Evolutionary conservation across 2,797 vertebrate genomes (phyloP).

Genomic region (Salmo trutta): DNA sequence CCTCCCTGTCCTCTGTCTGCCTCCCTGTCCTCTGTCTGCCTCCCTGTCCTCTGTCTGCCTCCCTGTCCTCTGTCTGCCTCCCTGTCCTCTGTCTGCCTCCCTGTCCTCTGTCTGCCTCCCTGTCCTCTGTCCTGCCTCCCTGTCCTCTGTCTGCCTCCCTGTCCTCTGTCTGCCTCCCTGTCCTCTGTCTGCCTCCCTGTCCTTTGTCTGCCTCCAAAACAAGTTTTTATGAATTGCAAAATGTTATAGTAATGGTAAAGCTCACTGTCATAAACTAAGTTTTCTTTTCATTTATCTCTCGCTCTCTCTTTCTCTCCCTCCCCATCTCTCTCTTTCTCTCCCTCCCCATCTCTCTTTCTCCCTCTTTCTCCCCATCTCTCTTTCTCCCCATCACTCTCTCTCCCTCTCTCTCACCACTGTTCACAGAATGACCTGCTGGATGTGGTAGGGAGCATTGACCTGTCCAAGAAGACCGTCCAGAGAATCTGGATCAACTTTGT

Average conservation of each 20-base stretch:
- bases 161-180: too few relatives aligned
- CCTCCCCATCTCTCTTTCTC: neutral
- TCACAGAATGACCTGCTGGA: slow-evolving; percentile 90
- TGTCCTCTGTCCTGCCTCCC: neutral
- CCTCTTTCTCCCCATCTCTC: neutral
- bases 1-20: too few relatives aligned
- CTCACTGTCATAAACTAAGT: too few relatives aligned
- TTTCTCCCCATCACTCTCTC: neutral
- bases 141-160: too few relatives aligned
- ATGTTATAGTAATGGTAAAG: neutral
- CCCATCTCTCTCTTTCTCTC: neutral
- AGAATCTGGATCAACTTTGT: slow-evolving; percentile 92
- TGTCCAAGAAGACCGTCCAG: slow-evolving; percentile 90
- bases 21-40: too few relatives aligned
- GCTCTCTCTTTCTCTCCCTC: neutral
- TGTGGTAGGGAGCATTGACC: slow-evolving; percentile 91
- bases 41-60: too few relatives aligned
- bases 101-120: too few relatives aligned
- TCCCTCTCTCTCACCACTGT: neutral
- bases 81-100: neutral
- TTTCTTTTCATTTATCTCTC: neutral
- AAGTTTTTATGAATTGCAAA: neutral
- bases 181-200: too few relatives aligned
- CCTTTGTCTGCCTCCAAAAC: neutral
- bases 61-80: too few relatives aligned